Evolutionary conservation across 92 coral and sea anemone genomes (phyloP).

Genomic region (Metridium senile): DNA sequence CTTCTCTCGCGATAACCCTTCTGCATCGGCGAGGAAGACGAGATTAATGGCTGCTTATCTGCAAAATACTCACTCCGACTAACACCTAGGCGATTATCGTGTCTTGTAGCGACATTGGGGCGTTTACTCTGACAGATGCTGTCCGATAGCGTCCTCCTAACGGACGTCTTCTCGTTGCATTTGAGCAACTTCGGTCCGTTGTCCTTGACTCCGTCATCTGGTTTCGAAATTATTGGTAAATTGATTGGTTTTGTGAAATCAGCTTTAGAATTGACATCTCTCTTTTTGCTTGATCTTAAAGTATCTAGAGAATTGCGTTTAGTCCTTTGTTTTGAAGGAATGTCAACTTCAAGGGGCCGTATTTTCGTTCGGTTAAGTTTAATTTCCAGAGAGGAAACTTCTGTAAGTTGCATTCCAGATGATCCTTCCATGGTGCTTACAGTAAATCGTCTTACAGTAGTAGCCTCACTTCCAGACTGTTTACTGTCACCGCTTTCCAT

Average conservation of each 20-base stretch:
- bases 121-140: conserved; percentile 42
- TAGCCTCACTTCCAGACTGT: conserved; percentile 2
- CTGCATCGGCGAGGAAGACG: not conserved
- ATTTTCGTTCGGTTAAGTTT: conserved; percentile 15
- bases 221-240: conserved; percentile 24
- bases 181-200: not conserved
- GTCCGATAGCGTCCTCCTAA: conserved; percentile 27
- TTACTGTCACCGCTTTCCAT: not conserved
- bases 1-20: conserved; percentile 21
- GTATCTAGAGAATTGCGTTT: not conserved
- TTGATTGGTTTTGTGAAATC: conserved; percentile 5
- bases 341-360: conserved; percentile 30
- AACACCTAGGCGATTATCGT: conserved; percentile 7
- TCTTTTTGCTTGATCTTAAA: not conserved
- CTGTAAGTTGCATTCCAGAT: not conserved
- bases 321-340: not conserved
- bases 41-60: not conserved
- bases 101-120: not conserved
- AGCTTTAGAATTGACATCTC: not conserved
- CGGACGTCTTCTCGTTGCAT: not conserved
- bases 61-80: not conserved
- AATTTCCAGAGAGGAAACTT: conserved; percentile 19
- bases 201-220: conserved; percentile 3
- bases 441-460: conserved; percentile 15
- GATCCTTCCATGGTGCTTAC: conserved; percentile 29